A percentile compares a stretch with the other conserved stretches of the same genome.
Conservation (phyloP, 2,113 vertebrate species). For the Platysternon megacephalum region DNA sequence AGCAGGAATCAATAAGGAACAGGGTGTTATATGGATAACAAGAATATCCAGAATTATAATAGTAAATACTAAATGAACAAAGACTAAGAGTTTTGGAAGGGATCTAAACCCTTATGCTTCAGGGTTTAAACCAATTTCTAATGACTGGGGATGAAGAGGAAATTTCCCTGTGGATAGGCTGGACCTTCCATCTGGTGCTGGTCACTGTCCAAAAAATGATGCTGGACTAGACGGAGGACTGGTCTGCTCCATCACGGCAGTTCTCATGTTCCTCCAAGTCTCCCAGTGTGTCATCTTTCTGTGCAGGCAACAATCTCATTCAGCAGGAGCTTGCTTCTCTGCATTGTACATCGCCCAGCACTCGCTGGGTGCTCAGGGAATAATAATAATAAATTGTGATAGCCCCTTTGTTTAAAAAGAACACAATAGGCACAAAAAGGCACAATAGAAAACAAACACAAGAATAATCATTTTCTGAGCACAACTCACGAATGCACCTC, state of each 20-base stretch:
- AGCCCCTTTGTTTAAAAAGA: background rate
- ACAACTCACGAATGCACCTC: background rate
- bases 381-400: background rate
- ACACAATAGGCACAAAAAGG: too few species aligned
- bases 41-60: constrained; percentile 8
- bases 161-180: constrained; percentile 2
- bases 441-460: background rate
- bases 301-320: background rate
- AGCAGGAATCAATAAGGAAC: background rate
- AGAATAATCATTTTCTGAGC: background rate
- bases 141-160: background rate
- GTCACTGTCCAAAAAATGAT: background rate
- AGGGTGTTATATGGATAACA: background rate
- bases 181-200: background rate
- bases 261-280: background rate
- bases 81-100: background rate
- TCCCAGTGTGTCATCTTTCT: background rate
- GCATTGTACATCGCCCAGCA: background rate
- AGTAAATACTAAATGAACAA: constrained; percentile 25
- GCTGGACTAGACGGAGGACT: background rate
- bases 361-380: background rate
- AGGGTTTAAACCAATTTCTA: background rate
- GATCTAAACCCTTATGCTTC: background rate
- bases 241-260: accelerated
- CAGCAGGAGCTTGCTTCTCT: background rate